Conservation (phyloP, 2,888 invertebrate species). For the Polydrusus cervinus region DNA sequence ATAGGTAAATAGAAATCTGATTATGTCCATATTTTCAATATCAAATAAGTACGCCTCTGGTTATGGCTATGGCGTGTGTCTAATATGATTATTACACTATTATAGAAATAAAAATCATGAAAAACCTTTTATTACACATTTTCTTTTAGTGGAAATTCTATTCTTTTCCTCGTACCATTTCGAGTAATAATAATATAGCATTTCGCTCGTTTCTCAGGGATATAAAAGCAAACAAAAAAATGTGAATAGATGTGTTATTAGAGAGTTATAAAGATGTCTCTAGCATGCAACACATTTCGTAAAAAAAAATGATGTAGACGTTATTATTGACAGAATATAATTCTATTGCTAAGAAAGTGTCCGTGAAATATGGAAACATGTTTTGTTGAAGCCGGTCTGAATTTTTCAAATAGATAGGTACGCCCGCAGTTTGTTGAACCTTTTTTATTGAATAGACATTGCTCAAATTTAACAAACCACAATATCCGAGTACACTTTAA, state of each 20-base stretch:
- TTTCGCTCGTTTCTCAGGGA: not conserved
- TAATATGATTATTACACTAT: constrained; percentile 13
- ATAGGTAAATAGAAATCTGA: too few relatives aligned
- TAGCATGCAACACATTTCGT: constrained; percentile 14
- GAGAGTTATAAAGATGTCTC: constrained; percentile 9
- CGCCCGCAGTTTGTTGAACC: too few relatives aligned
- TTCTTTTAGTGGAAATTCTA: constrained; percentile 28
- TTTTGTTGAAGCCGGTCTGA: not conserved
- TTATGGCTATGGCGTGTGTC: constrained; percentile 2
- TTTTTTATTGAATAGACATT: constrained; percentile 8
- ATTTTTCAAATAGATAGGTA: not conserved
- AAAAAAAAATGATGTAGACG: not conserved
- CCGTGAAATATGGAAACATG: too few relatives aligned
- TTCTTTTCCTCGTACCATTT: constrained; percentile 17
- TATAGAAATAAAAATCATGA: constrained; percentile 16
- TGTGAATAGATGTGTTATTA: constrained; percentile 9
- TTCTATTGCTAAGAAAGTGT: not conserved
- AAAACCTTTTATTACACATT: constrained; percentile 20
- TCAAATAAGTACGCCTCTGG: constrained; percentile 9
- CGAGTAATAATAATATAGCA: constrained; percentile 16
- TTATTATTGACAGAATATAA: not conserved
- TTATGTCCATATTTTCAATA: too few relatives aligned
- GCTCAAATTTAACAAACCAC: constrained; percentile 27
- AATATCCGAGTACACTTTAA: constrained; percentile 28
- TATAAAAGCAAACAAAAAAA: constrained; percentile 20